Base-by-base conservation (phyloP, 2,797 vertebrate genomes). In the Borostomias antarcticus region DNA sequence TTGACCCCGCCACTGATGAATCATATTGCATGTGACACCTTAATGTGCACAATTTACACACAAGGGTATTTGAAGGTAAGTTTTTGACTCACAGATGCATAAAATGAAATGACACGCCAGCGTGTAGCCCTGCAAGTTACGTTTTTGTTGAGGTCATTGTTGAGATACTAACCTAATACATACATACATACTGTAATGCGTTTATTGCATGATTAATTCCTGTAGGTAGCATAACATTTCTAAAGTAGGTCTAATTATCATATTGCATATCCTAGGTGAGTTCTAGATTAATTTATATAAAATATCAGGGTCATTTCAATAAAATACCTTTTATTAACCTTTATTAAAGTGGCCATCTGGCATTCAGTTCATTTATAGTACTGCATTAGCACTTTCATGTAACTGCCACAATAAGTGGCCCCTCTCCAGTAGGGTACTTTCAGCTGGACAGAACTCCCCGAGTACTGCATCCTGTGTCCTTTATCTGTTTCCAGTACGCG, bases 401-500 rank as follows among this genome's bases (percentile, higher is more conserved):
- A n/a, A 48, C 8, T 3, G 23, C 47, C 1, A 50, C 8, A 50
- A 23, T 7, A 5, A 8, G 47, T 10, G 26, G 26, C 11, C 9
- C 23, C 26, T 26, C 19, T 11, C 10, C 0, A 4, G 3, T 51
- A 4, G 48, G 48, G 48, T 23, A 26, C n/a, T n/a, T n/a, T n/a
- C n/a, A n/a, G n/a, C n/a, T n/a, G 48, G 26, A 51, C 21, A 35
- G 30, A 57, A 4, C 15, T 15, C n/a, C n/a, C 40, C n/a, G 13
- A 45, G 40, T 13, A 72, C 47, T 81, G 64, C 66, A 79, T 75
- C 61, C 45, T 79, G 54, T 87, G 69, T 87, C 70, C 72, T 84
- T 69, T 80, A 69, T 89, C 68, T 89, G 72, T 87, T 89, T 76
- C 82, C 87, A 91, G 90, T 85, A 80, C 45, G 40, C 79, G 66